These are phyloP conservation scores for Mimumesa dahlbomi DNA, from an alignment of 2,888 invertebrate species.

Conservation along the genomic window DNA sequence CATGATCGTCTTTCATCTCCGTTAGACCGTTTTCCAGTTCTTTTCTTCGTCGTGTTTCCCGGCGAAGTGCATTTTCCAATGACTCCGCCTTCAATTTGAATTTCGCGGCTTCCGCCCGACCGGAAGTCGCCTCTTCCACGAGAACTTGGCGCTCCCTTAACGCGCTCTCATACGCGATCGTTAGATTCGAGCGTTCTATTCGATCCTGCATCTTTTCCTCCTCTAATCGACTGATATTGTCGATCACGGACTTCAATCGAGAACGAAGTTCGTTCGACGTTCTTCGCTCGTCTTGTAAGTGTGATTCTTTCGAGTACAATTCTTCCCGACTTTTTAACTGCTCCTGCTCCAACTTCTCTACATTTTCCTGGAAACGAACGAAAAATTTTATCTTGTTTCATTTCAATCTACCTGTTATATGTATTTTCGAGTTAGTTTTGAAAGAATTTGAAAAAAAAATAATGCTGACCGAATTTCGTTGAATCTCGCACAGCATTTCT, in stretches of 20 bases:
- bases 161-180: constrained; percentile 64
- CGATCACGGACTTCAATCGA: constrained; percentile 62
- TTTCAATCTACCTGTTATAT: too few relatives aligned
- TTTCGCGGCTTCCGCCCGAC: constrained; percentile 65
- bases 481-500: constrained; percentile 68
- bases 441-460: not conserved
- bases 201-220: constrained; percentile 67
- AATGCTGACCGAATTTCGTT: constrained; percentile 66
- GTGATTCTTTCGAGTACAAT: constrained; percentile 53
- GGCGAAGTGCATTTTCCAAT: constrained; percentile 53
- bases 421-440: too few relatives aligned
- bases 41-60: constrained; percentile 51
- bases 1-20: constrained; percentile 55
- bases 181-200: constrained; percentile 62
- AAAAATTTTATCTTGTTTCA: too few relatives aligned
- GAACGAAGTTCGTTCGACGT: constrained; percentile 62
- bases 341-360: constrained; percentile 53
- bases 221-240: constrained; percentile 63
- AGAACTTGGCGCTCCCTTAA: constrained; percentile 68
- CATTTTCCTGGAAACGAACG: not conserved
- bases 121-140: constrained; percentile 59
- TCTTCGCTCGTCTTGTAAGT: constrained; percentile 68
- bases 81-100: constrained; percentile 62
- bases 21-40: constrained; percentile 59
- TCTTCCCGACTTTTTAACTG: constrained; percentile 64